Evolutionary conservation across 2,888 invertebrate species (phyloP), one percentile per base, ranked within the genome.

Genomic region (Ariolimax columbianus): DNA sequence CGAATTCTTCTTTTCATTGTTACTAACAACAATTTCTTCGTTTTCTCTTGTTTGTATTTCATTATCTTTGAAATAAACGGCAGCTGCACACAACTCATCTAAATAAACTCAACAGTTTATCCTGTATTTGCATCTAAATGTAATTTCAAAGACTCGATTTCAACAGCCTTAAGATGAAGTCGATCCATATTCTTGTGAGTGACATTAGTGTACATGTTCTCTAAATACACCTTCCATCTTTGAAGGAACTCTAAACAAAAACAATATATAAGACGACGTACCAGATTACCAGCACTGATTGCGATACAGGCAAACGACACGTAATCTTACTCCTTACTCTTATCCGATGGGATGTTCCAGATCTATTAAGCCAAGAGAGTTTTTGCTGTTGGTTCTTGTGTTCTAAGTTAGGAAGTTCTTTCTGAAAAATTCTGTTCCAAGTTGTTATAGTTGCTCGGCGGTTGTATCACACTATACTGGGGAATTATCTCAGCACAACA

Each of bases 121-220:
- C 70, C 38, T 1, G 38, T 38, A 38, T 70, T 70, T 70, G 40
- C 70, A 70, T 70, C 70, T 70, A 70, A 70, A 70, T 70, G 70
- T 40, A 70, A 38, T 70, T 70, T 70, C 40, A 70, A 70, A 70
- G 38, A 38, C 70, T 70, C 38, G 30, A 70, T 70, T 70, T 70
- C 70, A 70, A 38, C 38, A 30, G 38, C 38, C 26, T 70, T 19
- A 70, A 70, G 70, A 70, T 68, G 33, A 36, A 36, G 17, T 26
- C 33, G 68, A 68, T 70, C 38, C 70, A 36, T 70, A 38, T 17
- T 70, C 70, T 23, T 4, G 11, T 70, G 38, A 70, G 38, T 70
- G 70, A 38, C 40, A 38, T 36, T 70, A 11, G 70, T 70, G 26
- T 70, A 70, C 70, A 38, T 70, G 70, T 38, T 4, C 26, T 36